phyloP scores from a whole-genome alignment of 2,888 invertebrate genomes.

The Lomographa bimaculata region DNA sequence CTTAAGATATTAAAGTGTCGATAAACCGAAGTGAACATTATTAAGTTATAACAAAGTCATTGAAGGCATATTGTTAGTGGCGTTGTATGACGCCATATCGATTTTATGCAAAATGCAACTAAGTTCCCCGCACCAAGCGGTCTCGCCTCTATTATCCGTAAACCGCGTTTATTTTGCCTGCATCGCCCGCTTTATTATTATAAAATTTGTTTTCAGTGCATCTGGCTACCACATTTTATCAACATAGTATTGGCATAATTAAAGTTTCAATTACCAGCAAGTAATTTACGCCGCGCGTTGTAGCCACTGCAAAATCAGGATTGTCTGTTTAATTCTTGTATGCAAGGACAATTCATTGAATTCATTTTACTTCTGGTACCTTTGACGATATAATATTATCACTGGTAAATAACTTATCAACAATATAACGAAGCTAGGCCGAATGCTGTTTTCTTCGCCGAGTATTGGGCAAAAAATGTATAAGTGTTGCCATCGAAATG shows the following conservation, averaged over 20 bases:
- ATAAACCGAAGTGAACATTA: background rate
- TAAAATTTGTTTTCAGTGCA: constrained; percentile 61
- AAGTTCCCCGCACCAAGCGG: constrained; percentile 55
- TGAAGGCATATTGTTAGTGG: constrained; percentile 29
- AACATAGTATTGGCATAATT: constrained; percentile 40
- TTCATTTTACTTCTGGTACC: too few relatives aligned
- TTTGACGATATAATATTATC: too few relatives aligned
- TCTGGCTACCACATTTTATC: constrained; percentile 47
- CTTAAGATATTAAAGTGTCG: background rate
- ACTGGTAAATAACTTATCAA: too few relatives aligned
- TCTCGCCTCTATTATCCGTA: constrained; percentile 59
- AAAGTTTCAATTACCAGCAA: constrained; percentile 28
- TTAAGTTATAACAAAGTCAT: constrained; percentile 24
- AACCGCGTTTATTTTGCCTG: constrained; percentile 58
- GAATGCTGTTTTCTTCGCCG: too few relatives aligned
- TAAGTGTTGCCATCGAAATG: too few relatives aligned
- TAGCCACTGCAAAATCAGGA: too few relatives aligned
- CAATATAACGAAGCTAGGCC: too few relatives aligned
- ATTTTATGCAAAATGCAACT: constrained; percentile 78
- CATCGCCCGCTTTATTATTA: constrained; percentile 51
- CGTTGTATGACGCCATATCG: constrained; percentile 57
- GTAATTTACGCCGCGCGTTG: constrained; percentile 14
- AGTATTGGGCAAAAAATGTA: too few relatives aligned
- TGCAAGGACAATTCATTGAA: too few relatives aligned
- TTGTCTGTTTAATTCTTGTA: constrained; percentile 9